Evolutionary conservation across 2,113 vertebrate genomes (phyloP).

Genomic region (Labeo rohita): DNA sequence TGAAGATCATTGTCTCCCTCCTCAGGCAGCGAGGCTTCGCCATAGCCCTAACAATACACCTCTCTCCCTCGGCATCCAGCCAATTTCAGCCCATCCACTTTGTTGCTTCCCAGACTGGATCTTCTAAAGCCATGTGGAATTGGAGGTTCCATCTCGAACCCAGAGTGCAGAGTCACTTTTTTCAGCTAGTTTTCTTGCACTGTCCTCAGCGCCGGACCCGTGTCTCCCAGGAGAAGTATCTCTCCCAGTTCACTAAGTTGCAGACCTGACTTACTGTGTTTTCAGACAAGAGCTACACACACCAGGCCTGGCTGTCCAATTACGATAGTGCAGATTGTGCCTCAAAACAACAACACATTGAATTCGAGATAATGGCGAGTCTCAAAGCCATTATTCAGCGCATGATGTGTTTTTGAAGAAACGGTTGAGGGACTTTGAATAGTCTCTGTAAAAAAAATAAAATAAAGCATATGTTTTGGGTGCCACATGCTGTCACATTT

Average conservation of each 20-base stretch:
- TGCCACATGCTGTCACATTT: constrained; percentile 43
- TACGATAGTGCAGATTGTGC: constrained; percentile 41
- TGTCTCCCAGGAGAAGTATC: constrained; percentile 60
- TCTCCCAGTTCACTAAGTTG: constrained; percentile 62
- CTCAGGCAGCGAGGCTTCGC: constrained; percentile 53
- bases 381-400: constrained; percentile 44
- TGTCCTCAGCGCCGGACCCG: constrained; percentile 51
- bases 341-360: constrained; percentile 39
- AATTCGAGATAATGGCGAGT: constrained; percentile 42
- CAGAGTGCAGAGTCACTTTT: constrained; percentile 60
- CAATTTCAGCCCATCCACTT: constrained; percentile 56
- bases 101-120: constrained; percentile 62
- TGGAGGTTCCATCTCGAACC: constrained; percentile 62
- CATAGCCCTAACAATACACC: constrained; percentile 53
- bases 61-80: constrained; percentile 57
- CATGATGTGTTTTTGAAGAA: constrained; percentile 45
- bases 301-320: constrained; percentile 34
- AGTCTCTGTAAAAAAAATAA: constrained; percentile 24
- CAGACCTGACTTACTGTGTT: constrained; percentile 60
- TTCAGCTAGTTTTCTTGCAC: constrained; percentile 62
- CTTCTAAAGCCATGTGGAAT: constrained; percentile 56
- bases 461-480: constrained; percentile 34
- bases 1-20: constrained; percentile 65
- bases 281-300: constrained; percentile 27
- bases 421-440: constrained; percentile 38